phyloP scores from a whole-genome alignment of 1,140 invertebrate genomes.

The Drosophila sturtevanti region DNA sequence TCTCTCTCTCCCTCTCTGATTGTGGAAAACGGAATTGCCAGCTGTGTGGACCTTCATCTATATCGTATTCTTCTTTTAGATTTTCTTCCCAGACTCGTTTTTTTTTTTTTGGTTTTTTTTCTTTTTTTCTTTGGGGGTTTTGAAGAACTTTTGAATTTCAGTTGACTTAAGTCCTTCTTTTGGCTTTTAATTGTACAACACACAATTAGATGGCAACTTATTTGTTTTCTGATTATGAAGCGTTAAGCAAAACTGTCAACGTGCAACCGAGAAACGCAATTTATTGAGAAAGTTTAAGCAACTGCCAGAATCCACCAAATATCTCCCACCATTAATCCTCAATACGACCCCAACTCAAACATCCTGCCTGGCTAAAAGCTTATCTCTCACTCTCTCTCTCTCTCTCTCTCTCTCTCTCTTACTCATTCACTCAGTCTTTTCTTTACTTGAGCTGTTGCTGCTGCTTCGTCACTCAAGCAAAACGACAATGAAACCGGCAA shows the following conservation, averaged over 20 bases:
- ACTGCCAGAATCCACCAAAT: slow-evolving; percentile 5
- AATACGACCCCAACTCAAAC: slow-evolving; percentile 11
- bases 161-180: slow-evolving; percentile 55
- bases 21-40: no score
- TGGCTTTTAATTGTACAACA: slow-evolving; percentile 69
- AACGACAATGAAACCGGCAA: slow-evolving; percentile 55
- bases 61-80: no score
- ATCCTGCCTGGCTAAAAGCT: slow-evolving; percentile 53
- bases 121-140: background rate
- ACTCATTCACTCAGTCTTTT: no score
- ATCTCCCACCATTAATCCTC: background rate
- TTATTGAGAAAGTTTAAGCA: slow-evolving; percentile 76
- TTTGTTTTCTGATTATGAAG: slow-evolving; percentile 83
- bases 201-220: slow-evolving; percentile 81
- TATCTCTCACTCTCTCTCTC: slow-evolving; percentile 44
- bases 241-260: slow-evolving; percentile 83
- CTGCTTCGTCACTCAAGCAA: slow-evolving; percentile 76
- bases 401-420: no score
- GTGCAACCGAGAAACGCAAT: slow-evolving; percentile 76
- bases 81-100: background rate
- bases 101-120: background rate
- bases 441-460: background rate
- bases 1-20: background rate
- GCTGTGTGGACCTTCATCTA: slow-evolving; percentile 5
- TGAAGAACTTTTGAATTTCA: slow-evolving; percentile 31